Evolutionary conservation across 2,797 vertebrate genomes (phyloP).

Genomic region (Enteromius afrohamiltoni): DNA sequence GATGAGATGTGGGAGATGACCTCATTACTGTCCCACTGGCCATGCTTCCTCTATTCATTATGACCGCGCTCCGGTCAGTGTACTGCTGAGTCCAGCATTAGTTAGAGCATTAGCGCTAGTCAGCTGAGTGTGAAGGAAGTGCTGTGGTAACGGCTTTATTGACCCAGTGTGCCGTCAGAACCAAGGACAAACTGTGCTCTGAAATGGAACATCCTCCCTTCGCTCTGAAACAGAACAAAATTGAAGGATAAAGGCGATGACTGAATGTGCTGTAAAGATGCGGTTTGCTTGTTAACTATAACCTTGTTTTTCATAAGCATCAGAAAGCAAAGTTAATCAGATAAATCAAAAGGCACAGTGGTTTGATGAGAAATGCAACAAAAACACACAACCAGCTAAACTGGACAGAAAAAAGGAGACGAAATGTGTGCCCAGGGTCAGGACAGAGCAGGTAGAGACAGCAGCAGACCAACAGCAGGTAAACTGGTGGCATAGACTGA

Average conservation of each 20-base stretch:
- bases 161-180: slow-evolving; percentile 75
- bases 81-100: slow-evolving; percentile 76
- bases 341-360: not conserved
- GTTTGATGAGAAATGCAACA: not conserved
- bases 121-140: slow-evolving; percentile 65
- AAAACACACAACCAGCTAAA: not conserved
- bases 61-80: slow-evolving; percentile 60
- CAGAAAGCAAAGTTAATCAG: not conserved
- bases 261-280: not conserved
- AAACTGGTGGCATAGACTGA: not conserved
- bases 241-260: slow-evolving; percentile 41
- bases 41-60: slow-evolving; percentile 68
- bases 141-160: slow-evolving; percentile 75
- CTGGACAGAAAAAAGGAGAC: not conserved
- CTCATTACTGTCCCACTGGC: not conserved
- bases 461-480: not conserved
- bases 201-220: slow-evolving; percentile 70
- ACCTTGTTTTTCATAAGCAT: slow-evolving; percentile 1
- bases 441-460: not conserved
- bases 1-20: not conserved
- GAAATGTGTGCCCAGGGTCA: not conserved
- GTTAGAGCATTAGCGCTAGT: slow-evolving; percentile 32
- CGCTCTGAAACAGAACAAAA: slow-evolving; percentile 65
- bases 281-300: slow-evolving; percentile 2
- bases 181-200: slow-evolving; percentile 75